Conservation (phyloP, 2,888 invertebrate genomes). For the Hermodice carunculata region DNA sequence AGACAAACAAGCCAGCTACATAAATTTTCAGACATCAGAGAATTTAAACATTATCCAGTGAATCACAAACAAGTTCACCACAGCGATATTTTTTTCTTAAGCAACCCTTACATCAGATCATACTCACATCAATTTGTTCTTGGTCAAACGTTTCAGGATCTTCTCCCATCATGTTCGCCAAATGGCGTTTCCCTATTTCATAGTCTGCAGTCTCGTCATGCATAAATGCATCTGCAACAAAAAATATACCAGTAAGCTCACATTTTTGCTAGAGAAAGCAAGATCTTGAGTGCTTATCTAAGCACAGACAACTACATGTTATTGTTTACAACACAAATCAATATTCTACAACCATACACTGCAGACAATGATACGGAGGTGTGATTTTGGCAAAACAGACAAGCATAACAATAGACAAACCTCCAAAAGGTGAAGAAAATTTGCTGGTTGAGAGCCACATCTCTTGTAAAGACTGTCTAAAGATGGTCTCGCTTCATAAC, state of each 20-base stretch:
- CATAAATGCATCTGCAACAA: slow-evolving; percentile 81
- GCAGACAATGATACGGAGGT: neutral
- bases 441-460: too few relatives aligned
- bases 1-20: too few relatives aligned
- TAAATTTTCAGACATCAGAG: too few relatives aligned
- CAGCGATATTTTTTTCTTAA: too few relatives aligned
- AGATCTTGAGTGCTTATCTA: neutral
- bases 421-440: too few relatives aligned
- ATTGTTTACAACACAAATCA: neutral
- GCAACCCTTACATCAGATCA: too few relatives aligned
- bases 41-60: too few relatives aligned
- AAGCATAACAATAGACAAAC: neutral
- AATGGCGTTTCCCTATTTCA: slow-evolving; percentile 92
- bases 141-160: slow-evolving; percentile 91
- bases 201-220: slow-evolving; percentile 83
- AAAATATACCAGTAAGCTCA: neutral
- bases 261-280: neutral
- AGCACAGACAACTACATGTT: neutral
- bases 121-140: slow-evolving; percentile 55
- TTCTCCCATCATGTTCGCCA: slow-evolving; percentile 99
- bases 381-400: neutral
- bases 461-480: too few relatives aligned
- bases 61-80: too few relatives aligned
- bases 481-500: too few relatives aligned
- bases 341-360: neutral